Evolutionary conservation across 2,888 invertebrate species (phyloP).

Genomic region (Athetis lepigone): DNA sequence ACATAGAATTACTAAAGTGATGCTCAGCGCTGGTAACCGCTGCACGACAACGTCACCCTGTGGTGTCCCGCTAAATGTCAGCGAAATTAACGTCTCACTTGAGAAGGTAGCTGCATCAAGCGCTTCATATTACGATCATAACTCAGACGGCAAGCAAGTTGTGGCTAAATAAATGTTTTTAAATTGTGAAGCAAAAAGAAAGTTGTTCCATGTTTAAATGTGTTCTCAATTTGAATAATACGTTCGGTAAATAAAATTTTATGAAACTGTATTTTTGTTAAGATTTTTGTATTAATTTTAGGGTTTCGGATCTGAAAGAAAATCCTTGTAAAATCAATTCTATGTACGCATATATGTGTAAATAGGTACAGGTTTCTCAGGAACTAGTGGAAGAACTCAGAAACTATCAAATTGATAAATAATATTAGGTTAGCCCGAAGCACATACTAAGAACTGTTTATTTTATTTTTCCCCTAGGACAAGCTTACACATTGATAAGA

Average conservation of each 20-base stretch:
- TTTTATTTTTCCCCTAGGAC: too few relatives aligned
- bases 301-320: too few relatives aligned
- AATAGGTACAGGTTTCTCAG: too few relatives aligned
- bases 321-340: too few relatives aligned
- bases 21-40: conserved; percentile 54
- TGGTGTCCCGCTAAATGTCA: conserved; percentile 65
- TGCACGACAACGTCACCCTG: conserved; percentile 55
- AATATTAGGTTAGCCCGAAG: too few relatives aligned
- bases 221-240: conserved; percentile 48
- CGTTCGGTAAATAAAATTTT: conserved; percentile 24
- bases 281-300: background rate
- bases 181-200: conserved; percentile 43
- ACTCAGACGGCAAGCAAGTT: conserved; percentile 23
- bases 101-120: conserved; percentile 56
- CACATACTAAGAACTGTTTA: too few relatives aligned
- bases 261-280: conserved; percentile 1
- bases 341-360: too few relatives aligned
- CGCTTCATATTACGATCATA: conserved; percentile 45
- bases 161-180: conserved; percentile 9
- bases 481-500: too few relatives aligned
- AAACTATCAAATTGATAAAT: too few relatives aligned
- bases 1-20: conserved; percentile 47
- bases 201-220: conserved; percentile 40
- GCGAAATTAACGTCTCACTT: conserved; percentile 66
- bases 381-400: too few relatives aligned